These are phyloP conservation scores for Caloenas nicobarica DNA, from an alignment of 2,113 vertebrate species.

Conservation along the genomic window DNA sequence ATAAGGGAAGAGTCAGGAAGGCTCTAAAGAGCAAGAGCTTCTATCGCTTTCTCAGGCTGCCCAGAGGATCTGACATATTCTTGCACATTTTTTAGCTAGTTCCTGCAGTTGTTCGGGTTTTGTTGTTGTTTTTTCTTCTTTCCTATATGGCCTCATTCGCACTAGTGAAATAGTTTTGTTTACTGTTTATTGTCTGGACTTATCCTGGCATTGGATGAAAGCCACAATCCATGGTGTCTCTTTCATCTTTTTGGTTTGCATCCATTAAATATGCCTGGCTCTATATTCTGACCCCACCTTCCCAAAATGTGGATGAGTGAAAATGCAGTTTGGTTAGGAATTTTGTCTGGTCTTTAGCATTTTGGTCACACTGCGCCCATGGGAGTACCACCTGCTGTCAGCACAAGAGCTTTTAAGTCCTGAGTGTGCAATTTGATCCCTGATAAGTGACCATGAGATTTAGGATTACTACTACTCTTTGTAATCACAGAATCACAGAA, in stretches of 20 bases:
- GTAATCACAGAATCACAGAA: no score
- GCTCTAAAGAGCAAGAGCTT: not conserved
- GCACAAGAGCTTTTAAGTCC: not conserved
- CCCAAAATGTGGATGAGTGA: not conserved
- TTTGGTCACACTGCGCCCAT: not conserved
- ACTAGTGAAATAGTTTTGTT: not conserved
- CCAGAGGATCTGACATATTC: not conserved
- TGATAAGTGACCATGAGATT: not conserved
- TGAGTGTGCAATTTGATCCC: not conserved
- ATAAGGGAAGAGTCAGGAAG: not conserved
- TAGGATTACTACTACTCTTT: not conserved
- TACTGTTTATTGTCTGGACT: not conserved
- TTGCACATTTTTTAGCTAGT: not conserved
- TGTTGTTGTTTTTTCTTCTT: not conserved
- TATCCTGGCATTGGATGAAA: not conserved
- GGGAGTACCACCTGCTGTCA: not conserved
- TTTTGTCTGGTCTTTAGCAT: not conserved
- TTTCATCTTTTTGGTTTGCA: conserved; percentile 24
- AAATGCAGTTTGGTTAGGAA: not conserved
- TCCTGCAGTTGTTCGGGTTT: not conserved
- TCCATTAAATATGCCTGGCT: not conserved
- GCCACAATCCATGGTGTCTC: fast-evolving
- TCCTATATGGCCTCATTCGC: not conserved
- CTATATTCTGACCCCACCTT: not conserved
- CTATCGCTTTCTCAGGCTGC: not conserved